Percentiles rank a stretch among this genome's conserved stretches.
Conservation (phyloP, 2,797 vertebrate species). For the Erethizon dorsatum region DNA sequence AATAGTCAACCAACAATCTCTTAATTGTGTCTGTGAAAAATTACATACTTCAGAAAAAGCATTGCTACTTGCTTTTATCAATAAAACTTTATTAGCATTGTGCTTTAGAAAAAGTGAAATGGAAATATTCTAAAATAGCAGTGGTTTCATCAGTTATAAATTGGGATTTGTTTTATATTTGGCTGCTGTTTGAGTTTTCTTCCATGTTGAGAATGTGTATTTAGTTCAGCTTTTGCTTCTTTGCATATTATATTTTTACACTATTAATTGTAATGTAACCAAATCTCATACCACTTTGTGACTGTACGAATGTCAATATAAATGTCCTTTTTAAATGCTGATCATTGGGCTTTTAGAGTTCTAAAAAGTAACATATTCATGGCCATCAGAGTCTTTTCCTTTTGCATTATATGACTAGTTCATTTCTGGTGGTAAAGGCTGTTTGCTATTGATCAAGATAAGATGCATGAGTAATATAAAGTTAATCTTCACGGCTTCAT, state of each 20-base stretch:
- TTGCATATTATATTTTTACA: background rate
- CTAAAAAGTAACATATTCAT: background rate
- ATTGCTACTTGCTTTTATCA: background rate
- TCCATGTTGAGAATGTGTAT: background rate
- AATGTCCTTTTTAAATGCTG: background rate
- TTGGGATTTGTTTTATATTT: background rate
- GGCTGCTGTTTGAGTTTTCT: background rate
- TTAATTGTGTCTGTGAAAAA: background rate
- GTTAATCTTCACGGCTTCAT: background rate
- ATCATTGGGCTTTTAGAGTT: background rate
- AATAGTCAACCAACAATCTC: background rate
- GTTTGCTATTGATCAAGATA: background rate
- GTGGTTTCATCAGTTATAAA: background rate
- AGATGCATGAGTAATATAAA: slow-evolving; percentile 13
- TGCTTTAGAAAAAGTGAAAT: background rate
- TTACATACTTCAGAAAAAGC: background rate
- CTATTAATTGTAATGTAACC: background rate
- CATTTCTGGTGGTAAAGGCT: slow-evolving; percentile 2
- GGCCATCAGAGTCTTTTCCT: background rate
- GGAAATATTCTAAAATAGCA: slow-evolving; percentile 25
- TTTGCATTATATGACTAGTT: background rate
- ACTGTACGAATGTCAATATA: background rate
- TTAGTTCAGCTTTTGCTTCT: background rate
- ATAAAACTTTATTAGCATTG: background rate
- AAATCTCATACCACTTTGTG: background rate